Base-by-base conservation (phyloP, 2,113 vertebrate genomes). In the Rhineura floridana region DNA sequence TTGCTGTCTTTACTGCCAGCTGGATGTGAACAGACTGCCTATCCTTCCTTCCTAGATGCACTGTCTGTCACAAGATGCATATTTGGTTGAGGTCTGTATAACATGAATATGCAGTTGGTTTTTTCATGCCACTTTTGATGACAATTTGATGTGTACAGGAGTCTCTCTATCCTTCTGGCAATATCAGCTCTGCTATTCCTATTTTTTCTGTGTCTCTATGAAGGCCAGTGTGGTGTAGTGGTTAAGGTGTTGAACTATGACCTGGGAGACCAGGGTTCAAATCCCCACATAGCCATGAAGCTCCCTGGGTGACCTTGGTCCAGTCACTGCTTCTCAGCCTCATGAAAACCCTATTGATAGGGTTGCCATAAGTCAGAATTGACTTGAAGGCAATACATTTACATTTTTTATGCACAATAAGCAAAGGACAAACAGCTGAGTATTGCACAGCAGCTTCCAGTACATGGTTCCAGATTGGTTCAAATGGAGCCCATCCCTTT, bases 41-140 rank as follows among this genome's bases (percentile, higher is more conserved):
- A 92, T 90, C 90, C 28, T 90, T 94, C 87, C 82, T n/a, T 94
- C 86, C 76, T 13, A 59, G 48, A 46, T 72, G 73, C 78, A 28
- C n/a, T 83, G 52, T 75, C 83, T 92, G 90, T 80, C 82, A 84
- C 83, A 48, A 91, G 7, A 63, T 48, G 86, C 84, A 69, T 81
- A 12, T 89, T 93, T 94, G 92, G 84, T 87, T 85, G 69, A 84
- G 52, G 69, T 80, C 65, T 85, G 91, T 90, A 85, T 36, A 88
- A 36, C 0, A 2, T 55, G 39, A 85, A 23, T 48, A 17, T 42
- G 50, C n/a, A 69, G 39, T 81, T 83, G 75, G 30, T 10, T 85
- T 94, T 94, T 87, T 94, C 85, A 90, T 91, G 93, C 48, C 17
- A 59, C n/a, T 59, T 59, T 59, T 59, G 55, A 59, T 59, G 55